Evolutionary conservation across 2,888 invertebrate species (phyloP), one percentile per base, ranked within the genome.

Genomic region (Capitulum mitella): DNA sequence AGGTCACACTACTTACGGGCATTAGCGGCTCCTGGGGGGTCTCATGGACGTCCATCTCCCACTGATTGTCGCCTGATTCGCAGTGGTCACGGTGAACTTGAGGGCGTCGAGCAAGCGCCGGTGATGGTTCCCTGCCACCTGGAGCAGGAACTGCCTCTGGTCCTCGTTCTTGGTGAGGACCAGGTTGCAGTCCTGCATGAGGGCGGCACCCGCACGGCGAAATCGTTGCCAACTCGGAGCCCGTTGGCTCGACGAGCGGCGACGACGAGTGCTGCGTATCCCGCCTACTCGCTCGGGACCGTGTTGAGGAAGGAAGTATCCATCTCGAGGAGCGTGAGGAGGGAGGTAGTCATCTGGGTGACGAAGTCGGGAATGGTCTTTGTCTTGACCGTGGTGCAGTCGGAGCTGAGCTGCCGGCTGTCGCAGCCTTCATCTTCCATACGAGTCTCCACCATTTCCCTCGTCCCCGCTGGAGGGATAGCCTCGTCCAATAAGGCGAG

Each of bases 171-270:
- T 79, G 46, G 79, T 79, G 46, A 78, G 78, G 22, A 54, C 54
- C 54, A 51, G 32, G 58, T 46, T 79, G 78, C 29, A 79, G n/a
- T 79, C 79, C 40, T 78, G 77, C 79, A 78, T 79, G 58, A 51
- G n/a, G 54, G 79, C 78, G 40, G 79, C 37, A 37, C 79, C 29
- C 78, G 22, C 78, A 79, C 79, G 32, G 79, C 37, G 14, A 79
- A 54, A 46, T 79, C 78, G 77, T 79, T 79, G 54, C n/a, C 40
- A 22, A 29, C 54, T 40, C 43, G 76, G 26, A 19, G 40, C n/a
- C 40, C 26, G 10, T 46, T 14, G 0, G 37, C 40, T 12, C 16
- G 19, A 40, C 1, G 29, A 29, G 19, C 16, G 46, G 46, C 29
- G 34, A 48, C 40, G 77, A 77, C 77, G 48, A 77, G n/a, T 77